Percentiles rank a stretch among this genome's conserved stretches.
Evolutionary conservation across 2,113 vertebrate species (phyloP).

Genomic region (Ibidorhyncha struthersii): DNA sequence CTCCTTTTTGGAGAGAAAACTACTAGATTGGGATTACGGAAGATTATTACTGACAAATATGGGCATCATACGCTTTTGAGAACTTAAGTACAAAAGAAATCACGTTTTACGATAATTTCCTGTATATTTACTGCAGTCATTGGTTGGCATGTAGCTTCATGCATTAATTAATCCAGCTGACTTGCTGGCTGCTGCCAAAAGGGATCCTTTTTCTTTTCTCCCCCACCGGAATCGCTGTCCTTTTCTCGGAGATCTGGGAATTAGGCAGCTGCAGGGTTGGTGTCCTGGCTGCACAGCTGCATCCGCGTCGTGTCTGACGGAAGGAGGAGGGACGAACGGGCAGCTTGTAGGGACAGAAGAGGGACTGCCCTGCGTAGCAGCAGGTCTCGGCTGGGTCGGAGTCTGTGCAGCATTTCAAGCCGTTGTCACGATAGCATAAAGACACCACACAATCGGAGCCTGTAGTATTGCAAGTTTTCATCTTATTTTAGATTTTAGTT

Average conservation of each 20-base stretch:
- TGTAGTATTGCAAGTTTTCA: background rate
- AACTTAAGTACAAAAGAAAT: background rate
- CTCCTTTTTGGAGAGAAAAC: background rate
- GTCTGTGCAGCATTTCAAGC: background rate
- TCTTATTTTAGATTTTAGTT: background rate
- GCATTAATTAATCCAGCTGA: rapidly evolving
- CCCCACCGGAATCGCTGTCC: background rate
- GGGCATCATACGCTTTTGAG: background rate
- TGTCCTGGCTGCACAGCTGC: background rate
- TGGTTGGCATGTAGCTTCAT: background rate
- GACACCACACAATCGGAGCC: background rate
- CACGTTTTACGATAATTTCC: background rate
- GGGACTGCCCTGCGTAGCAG: background rate
- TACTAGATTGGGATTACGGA: background rate
- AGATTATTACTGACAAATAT: background rate
- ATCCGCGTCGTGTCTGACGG: rapidly evolving
- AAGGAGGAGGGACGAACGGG: background rate
- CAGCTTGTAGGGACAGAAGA: background rate
- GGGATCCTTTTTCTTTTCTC: background rate
- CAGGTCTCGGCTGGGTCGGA: background rate
- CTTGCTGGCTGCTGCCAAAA: background rate
- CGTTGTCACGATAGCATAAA: background rate
- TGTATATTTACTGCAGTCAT: rapidly evolving
- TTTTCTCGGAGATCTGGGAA: background rate
- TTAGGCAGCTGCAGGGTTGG: rapidly evolving